Evolutionary conservation across 2,888 invertebrate species (phyloP).

Genomic region (Rhingia campestris): DNA sequence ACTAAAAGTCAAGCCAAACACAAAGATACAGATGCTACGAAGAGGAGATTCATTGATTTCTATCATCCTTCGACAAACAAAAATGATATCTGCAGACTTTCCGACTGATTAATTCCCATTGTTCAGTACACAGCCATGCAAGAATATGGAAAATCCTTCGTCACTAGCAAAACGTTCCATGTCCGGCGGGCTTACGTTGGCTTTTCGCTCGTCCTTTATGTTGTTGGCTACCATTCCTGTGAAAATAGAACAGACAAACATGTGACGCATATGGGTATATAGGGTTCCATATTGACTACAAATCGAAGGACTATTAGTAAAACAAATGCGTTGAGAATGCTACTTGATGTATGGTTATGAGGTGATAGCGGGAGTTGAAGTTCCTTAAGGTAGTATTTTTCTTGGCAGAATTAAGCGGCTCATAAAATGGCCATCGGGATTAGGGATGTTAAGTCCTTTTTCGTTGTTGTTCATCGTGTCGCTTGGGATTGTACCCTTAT

Average conservation of each 20-base stretch:
- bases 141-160: neutral
- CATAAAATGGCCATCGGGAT: conserved; percentile 57
- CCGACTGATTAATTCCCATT: conserved; percentile 44
- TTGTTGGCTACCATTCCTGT: neutral
- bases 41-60: neutral
- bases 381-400: conserved; percentile 15
- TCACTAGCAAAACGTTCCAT: neutral
- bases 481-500: conserved; percentile 29
- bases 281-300: conserved; percentile 2
- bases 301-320: conserved; percentile 26
- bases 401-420: conserved; percentile 47
- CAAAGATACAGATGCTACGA: neutral
- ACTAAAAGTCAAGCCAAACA: conserved; percentile 18
- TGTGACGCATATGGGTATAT: conserved; percentile 4
- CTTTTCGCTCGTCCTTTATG: conserved; percentile 3
- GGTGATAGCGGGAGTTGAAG: neutral
- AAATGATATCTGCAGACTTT: neutral
- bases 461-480: neutral
- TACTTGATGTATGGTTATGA: conserved; percentile 33
- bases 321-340: neutral
- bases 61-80: neutral
- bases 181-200: conserved; percentile 1
- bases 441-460: conserved; percentile 34
- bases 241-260: neutral
- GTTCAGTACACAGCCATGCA: conserved; percentile 20